Conservation (phyloP, 2,797 vertebrate species). For the Tachyglossus aculeatus region DNA sequence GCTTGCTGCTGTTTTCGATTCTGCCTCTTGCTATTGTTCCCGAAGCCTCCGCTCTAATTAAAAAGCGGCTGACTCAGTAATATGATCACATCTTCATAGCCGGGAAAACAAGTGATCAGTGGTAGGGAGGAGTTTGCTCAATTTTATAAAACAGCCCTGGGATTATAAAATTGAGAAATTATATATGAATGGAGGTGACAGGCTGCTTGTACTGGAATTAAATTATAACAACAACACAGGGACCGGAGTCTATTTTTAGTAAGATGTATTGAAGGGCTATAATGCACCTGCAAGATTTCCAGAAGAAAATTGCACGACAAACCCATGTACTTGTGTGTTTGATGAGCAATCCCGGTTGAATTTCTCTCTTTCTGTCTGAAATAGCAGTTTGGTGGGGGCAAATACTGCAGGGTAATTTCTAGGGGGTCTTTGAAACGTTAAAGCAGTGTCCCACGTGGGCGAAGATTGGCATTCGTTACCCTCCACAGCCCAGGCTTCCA, state of each 20-base stretch:
- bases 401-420: neutral
- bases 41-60: too few species aligned
- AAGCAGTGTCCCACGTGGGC: neutral
- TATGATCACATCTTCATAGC: slow-evolving; percentile 57
- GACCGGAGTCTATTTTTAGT: slow-evolving; percentile 62
- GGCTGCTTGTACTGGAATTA: slow-evolving; percentile 57
- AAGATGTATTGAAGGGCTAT: slow-evolving; percentile 8
- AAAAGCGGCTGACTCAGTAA: slow-evolving; percentile 57
- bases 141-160: slow-evolving; percentile 39
- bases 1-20: too few species aligned
- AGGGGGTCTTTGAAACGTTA: neutral
- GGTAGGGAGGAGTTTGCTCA: neutral
- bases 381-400: neutral
- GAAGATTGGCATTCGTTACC: slow-evolving; percentile 49
- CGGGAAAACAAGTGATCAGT: slow-evolving; percentile 45
- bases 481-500: slow-evolving; percentile 42
- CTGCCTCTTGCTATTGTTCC: too few species aligned
- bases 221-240: slow-evolving; percentile 63
- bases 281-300: slow-evolving; percentile 12
- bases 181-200: slow-evolving; percentile 28
- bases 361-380: slow-evolving; percentile 6
- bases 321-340: neutral
- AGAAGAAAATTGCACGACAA: slow-evolving; percentile 26
- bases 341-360: neutral
- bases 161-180: slow-evolving; percentile 64